These are phyloP conservation scores for Leptinotarsa rubiginosa DNA, from an alignment of 2,888 invertebrate genomes.

Conservation along the genomic window DNA sequence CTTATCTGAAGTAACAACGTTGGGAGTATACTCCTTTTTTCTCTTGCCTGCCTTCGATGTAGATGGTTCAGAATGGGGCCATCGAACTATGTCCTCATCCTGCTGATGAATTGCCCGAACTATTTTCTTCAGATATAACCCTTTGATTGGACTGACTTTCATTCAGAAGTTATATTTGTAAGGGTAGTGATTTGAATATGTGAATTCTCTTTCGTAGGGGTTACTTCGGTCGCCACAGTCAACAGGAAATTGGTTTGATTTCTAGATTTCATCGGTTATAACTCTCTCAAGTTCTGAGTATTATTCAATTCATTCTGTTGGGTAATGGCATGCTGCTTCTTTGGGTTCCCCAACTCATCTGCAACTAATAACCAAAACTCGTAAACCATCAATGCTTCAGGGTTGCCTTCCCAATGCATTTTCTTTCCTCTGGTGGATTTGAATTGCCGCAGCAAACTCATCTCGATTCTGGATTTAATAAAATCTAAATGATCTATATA, in stretches of 20 bases:
- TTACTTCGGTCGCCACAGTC: background rate
- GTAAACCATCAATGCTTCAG: background rate
- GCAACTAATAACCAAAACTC: background rate
- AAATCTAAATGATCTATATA: background rate
- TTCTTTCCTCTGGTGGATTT: background rate
- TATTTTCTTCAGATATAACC: background rate
- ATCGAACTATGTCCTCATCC: background rate
- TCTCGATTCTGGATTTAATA: background rate
- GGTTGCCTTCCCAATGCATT: background rate
- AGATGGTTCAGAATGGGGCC: background rate
- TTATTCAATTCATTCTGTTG: background rate
- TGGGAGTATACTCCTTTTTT: background rate
- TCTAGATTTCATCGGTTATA: background rate
- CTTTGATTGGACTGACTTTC: conserved; percentile 2
- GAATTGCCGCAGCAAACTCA: background rate
- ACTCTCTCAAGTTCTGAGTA: background rate
- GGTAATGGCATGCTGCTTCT: background rate
- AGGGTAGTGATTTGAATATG: background rate
- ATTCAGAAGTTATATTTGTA: background rate
- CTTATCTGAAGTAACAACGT: background rate
- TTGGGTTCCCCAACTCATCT: background rate
- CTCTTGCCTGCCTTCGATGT: background rate
- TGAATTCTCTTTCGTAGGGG: background rate
- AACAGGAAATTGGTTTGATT: background rate
- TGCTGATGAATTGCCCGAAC: background rate